Evolutionary conservation across 64 coral and sea anemone species (phyloP), one percentile per base, ranked within the genome.

Genomic region (Cladopsammia gracilis): DNA sequence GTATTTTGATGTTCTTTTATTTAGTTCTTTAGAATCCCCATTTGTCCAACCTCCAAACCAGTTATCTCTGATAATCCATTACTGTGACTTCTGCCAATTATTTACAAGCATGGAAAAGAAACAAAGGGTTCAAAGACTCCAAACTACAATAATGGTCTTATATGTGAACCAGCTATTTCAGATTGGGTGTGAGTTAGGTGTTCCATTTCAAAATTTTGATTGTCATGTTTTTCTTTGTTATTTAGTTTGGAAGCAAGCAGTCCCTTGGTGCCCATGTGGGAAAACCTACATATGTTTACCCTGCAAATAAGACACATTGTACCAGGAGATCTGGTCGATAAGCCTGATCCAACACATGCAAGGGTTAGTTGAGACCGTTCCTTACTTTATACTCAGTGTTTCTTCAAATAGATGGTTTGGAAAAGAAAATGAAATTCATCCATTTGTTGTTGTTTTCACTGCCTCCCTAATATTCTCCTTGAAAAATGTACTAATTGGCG

Each of bases 201-300:
- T n/a, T n/a, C n/a, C n/a, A n/a, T n/a, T n/a, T n/a, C n/a, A n/a
- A n/a, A n/a, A n/a, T n/a, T n/a, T n/a, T n/a, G n/a, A 70, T 70
- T 70, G 20, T 70, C 66, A 23, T 70, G n/a, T 26, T 70, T 70
- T 70, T 70, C n/a, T 70, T 70, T 70, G 25, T 70, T 70, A 25
- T 70, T 70, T 70, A 70, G 66, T 70, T 70, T 70, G 66, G 66
- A 25, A 70, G 66, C 24, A 70, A 23, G 7, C 66, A 70, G 66
- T 25, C 66, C n/a, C 66, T 70, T 70, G 66, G 66, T 25, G 4
- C 6, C 20, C 66, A 70, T 70, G 66, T 70, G 24, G 66, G 66
- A 70, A 70, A 70, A 23, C 25, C n/a, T 11, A 70, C 66, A 24
- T 70, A 42, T 70, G 66, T 42, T 70, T 70, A 10, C 9, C 66